phyloP scores from a whole-genome alignment of 2,888 invertebrate genomes.

The Noctua fimbriata region DNA sequence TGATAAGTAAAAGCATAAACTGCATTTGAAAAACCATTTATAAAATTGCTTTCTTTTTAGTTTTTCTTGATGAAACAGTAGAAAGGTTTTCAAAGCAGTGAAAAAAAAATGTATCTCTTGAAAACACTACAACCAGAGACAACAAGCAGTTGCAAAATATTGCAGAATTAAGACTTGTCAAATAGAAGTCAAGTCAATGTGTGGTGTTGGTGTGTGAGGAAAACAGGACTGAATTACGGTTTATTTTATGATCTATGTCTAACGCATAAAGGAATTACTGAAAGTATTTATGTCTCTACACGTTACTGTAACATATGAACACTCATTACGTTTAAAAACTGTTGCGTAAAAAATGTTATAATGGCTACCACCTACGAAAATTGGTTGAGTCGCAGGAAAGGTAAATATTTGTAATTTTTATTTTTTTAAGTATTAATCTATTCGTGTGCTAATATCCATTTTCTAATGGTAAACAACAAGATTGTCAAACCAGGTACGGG shows the following conservation, averaged over 20 bases:
- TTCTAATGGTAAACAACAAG: not conserved
- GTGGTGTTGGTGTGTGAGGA: constrained; percentile 75
- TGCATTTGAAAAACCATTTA: not conserved
- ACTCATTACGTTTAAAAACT: constrained; percentile 54
- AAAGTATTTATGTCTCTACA: constrained; percentile 65
- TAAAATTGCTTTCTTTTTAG: too few species aligned
- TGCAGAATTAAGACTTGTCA: constrained; percentile 53
- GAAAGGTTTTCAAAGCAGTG: not conserved
- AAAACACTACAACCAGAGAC: constrained; percentile 34
- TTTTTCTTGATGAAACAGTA: not conserved
- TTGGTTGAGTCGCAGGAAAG: constrained; percentile 88
- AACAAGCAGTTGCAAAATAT: constrained; percentile 30
- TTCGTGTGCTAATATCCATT: constrained; percentile 1
- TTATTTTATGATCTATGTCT: constrained; percentile 72
- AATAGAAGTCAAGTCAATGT: constrained; percentile 66
- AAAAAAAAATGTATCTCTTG: not conserved
- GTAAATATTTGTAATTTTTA: constrained; percentile 78
- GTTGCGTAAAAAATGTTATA: constrained; percentile 81
- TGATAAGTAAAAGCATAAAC: too few species aligned
- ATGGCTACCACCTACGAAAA: constrained; percentile 87
- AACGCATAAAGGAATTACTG: constrained; percentile 65
- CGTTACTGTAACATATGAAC: constrained; percentile 56
- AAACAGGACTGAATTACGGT: constrained; percentile 79
- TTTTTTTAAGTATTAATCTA: constrained; percentile 38
- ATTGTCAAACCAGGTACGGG: too few species aligned